A percentile compares a stretch with the other conserved stretches of the same genome.
These are phyloP conservation scores for Lates calcarifer DNA, from an alignment of 2,113 vertebrate species.

Conservation along the genomic window DNA sequence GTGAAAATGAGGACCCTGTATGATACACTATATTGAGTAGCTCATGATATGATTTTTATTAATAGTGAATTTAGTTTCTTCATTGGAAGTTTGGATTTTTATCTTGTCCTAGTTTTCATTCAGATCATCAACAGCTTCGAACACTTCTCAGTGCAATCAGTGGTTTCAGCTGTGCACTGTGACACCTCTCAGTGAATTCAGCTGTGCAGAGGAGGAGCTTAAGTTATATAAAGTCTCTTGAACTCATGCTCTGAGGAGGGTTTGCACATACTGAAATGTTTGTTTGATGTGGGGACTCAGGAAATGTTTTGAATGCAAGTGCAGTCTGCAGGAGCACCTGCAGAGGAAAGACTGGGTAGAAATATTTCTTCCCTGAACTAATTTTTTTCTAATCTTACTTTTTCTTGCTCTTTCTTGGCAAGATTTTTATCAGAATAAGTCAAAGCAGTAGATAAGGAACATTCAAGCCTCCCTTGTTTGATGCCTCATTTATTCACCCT, in stretches of 20 bases:
- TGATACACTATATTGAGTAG: neutral
- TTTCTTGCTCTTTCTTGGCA: neutral
- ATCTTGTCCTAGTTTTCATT: neutral
- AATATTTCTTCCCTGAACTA: neutral
- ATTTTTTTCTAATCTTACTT: neutral
- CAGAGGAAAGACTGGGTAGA: neutral
- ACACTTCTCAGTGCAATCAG: neutral
- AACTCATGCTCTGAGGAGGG: neutral
- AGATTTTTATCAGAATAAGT: neutral
- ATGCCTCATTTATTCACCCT: neutral
- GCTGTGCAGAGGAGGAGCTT: neutral
- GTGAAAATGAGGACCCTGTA: neutral
- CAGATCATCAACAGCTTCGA: neutral
- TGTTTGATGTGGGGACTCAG: neutral
- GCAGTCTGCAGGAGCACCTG: conserved; percentile 2
- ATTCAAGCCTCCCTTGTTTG: neutral
- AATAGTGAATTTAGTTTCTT: neutral
- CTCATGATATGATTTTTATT: neutral
- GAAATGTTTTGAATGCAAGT: neutral
- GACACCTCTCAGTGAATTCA: neutral
- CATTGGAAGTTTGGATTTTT: neutral
- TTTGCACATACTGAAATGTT: neutral
- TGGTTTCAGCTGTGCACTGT: neutral
- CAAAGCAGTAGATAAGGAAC: neutral
- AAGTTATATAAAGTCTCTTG: neutral